A percentile compares a stretch with the other conserved stretches of the same genome.
phyloP scores from a whole-genome alignment of 2,797 vertebrate species.

The Bovichtus diacanthus region DNA sequence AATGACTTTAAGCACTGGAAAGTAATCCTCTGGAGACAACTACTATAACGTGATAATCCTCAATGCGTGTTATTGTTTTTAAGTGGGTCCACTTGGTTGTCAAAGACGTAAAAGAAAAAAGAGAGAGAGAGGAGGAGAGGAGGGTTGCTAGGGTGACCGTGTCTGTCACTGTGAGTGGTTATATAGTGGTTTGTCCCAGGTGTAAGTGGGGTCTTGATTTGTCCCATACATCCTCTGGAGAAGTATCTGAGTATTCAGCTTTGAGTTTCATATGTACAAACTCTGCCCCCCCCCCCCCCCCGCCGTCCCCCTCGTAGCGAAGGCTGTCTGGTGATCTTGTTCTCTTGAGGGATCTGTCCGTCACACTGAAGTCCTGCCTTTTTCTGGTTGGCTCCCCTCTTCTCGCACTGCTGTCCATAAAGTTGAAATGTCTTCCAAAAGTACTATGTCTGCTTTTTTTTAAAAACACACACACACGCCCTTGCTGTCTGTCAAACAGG shows the following conservation, averaged over 20 bases:
- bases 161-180: conserved; percentile 59
- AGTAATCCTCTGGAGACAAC: conserved; percentile 61
- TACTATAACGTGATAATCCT: conserved; percentile 56
- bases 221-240: conserved; percentile 52
- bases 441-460: conserved; percentile 8
- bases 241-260: conserved; percentile 53
- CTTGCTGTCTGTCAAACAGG: conserved; percentile 30
- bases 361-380: conserved; percentile 41
- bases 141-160: conserved; percentile 48
- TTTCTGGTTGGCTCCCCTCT: conserved; percentile 28
- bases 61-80: conserved; percentile 26
- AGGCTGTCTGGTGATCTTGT: conserved; percentile 65
- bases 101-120: conserved; percentile 41
- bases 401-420: conserved; percentile 34
- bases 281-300: conserved; percentile 56
- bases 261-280: conserved; percentile 73
- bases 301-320: conserved; percentile 47
- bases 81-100: conserved; percentile 50
- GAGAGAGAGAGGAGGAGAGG: conserved; percentile 41
- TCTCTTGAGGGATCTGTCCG: conserved; percentile 30
- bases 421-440: conserved; percentile 47
- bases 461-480: conserved; percentile 18
- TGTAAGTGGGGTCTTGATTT: conserved; percentile 38
- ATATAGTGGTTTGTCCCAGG: conserved; percentile 81
- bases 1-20: conserved; percentile 60